phyloP scores from a whole-genome alignment of 2,888 invertebrate species.

The Mythimna loreyi region DNA sequence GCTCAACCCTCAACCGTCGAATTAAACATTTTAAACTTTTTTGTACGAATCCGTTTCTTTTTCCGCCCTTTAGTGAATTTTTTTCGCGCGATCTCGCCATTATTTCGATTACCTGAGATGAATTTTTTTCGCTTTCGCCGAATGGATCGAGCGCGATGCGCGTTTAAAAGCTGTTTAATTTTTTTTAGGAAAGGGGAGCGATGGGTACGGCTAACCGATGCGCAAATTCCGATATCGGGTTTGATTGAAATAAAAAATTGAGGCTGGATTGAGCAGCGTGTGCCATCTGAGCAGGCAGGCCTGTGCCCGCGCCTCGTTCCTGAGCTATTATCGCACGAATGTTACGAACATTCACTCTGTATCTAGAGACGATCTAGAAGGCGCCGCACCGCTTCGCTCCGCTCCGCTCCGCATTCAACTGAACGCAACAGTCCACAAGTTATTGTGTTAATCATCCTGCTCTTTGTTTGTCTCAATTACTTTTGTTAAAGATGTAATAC shows the following conservation, averaged over 20 bases:
- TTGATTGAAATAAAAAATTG: conserved; percentile 76
- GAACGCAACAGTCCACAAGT: conserved; percentile 18
- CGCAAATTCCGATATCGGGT: conserved; percentile 89
- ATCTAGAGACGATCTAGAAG: conserved; percentile 46
- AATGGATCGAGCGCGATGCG: conserved; percentile 81
- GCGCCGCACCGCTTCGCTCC: conserved; percentile 12
- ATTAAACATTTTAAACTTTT: conserved; percentile 87
- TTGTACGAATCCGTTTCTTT: conserved; percentile 89
- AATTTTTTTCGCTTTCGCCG: conserved; percentile 83
- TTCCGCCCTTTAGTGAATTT: conserved; percentile 90
- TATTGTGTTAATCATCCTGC: conserved; percentile 51
- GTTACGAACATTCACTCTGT: conserved; percentile 28
- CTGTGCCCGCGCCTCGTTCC: conserved; percentile 61
- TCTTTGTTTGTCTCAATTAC: conserved; percentile 51
- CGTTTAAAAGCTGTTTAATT: conserved; percentile 90
- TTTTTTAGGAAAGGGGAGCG: conserved; percentile 88
- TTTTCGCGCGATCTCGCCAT: conserved; percentile 88
- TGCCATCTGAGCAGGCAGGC: conserved; percentile 41
- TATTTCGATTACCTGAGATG: conserved; percentile 90
- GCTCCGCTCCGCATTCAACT: conserved; percentile 15
- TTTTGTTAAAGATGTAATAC: conserved; percentile 27
- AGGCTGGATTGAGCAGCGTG: conserved; percentile 66
- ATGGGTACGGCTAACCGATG: conserved; percentile 86
- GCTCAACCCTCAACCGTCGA: conserved; percentile 78
- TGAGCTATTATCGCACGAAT: conserved; percentile 61